Evolutionary conservation across 2,888 invertebrate genomes (phyloP), one percentile per base, ranked within the genome.

Genomic region (Drosophila paramelanica): DNA sequence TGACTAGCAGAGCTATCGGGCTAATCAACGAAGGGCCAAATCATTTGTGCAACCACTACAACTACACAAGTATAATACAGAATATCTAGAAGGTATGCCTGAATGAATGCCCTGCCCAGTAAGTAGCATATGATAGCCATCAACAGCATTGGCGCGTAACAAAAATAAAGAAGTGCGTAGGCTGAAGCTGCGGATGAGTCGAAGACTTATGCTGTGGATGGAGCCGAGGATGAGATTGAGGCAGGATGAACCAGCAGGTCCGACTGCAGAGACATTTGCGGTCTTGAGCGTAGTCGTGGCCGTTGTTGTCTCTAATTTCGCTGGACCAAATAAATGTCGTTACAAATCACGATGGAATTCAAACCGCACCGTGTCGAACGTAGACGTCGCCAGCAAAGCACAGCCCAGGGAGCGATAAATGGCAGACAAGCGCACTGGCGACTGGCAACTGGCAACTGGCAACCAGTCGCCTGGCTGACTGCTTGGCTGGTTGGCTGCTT

Each of bases 301-400:
- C 38, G 72, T 62, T 42, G 58, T 50, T 79, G 76, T 77, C 75
- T 87, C 89, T 89, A 82, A 89, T 88, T 89, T 89, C 76, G 81
- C 74, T 73, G 83, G 73, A 74, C 85, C 81, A 88, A 89, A 88
- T 90, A 90, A 90, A 90, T 88, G 91, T 90, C 90, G 82, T 91
- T 90, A 90, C 91, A 90, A 90, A 90, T 91, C 91, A 90, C 90
- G 86, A 86, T 81, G 91, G 90, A 89, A 90, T 90, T 89, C 81
- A 74, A 79, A 68, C 72, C 49, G 64, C 71, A 69, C 73, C 87
- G 59, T 55, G 72, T 67, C 64, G 73, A 45, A 62, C 17, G 59
- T 46, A 49, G 56, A 57, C 57, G 75, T 67, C 67, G 79, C 67
- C 73, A 62, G 64, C 77, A 60, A 69, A 88, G 80, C 76, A 80